phyloP scores from a whole-genome alignment of 2,113 vertebrate genomes.

The Myxocyprinus asiaticus region DNA sequence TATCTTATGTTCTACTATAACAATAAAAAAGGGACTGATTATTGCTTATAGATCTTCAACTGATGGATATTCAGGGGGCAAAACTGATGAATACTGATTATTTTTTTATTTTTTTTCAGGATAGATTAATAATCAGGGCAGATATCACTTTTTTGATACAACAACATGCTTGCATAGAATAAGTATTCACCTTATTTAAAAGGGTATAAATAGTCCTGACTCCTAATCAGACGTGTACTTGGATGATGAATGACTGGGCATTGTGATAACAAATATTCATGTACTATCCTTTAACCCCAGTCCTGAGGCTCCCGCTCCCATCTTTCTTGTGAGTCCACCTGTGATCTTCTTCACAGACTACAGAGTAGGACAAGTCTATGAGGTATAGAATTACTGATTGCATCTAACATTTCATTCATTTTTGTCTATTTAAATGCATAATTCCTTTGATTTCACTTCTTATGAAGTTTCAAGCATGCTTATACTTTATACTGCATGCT shows the following conservation, averaged over 20 bases:
- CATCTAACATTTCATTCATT: background rate
- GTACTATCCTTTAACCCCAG: constrained; percentile 57
- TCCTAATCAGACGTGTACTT: background rate
- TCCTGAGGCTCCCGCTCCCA: constrained; percentile 64
- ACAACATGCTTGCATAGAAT: too few relatives aligned
- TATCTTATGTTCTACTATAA: too few relatives aligned
- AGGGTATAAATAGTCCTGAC: too few relatives aligned
- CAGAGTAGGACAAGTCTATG: constrained; percentile 83
- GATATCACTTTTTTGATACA: too few relatives aligned
- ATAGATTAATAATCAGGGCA: background rate
- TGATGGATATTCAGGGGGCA: background rate
- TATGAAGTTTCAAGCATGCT: background rate
- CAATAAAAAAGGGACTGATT: background rate
- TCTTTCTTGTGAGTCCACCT: constrained; percentile 85
- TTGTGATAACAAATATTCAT: background rate
- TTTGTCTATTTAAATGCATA: background rate
- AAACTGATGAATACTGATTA: background rate
- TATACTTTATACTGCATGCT: background rate
- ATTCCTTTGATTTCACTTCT: background rate
- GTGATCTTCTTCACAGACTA: constrained; percentile 82
- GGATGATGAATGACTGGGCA: background rate
- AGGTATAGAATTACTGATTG: constrained; percentile 73
- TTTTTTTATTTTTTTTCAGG: background rate
- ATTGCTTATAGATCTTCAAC: background rate
- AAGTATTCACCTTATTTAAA: too few relatives aligned